Evolutionary conservation across 1,140 invertebrate species (phyloP).

Genomic region (Musca vetustissima): DNA sequence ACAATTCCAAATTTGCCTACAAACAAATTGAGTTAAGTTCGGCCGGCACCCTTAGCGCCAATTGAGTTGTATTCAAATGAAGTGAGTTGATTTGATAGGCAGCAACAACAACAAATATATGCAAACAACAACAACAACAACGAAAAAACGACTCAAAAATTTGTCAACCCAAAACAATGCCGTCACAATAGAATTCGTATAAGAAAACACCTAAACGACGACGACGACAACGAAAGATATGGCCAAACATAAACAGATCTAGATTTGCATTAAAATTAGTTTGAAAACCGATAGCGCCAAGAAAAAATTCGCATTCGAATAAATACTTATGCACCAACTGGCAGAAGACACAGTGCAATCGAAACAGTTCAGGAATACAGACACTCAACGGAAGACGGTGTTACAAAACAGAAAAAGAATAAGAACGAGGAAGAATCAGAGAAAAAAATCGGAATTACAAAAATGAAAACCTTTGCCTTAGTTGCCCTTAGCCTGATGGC

Average conservation of each 20-base stretch:
- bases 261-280: conserved; percentile 18
- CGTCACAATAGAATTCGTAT: background rate
- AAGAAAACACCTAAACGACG: no score
- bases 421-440: background rate
- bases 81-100: background rate
- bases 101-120: background rate
- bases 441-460: background rate
- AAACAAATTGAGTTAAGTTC: no score
- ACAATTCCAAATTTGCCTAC: no score
- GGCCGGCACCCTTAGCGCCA: no score
- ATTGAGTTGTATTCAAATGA: no score
- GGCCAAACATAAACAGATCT: background rate
- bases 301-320: conserved; percentile 8
- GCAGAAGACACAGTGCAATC: background rate
- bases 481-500: conserved; percentile 30
- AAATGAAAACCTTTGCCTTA: conserved; percentile 18
- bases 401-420: background rate
- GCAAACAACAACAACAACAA: background rate
- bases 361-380: conserved; percentile 8
- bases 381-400: background rate
- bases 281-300: background rate
- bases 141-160: conserved; percentile 7
- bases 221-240: no score
- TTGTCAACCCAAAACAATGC: conserved; percentile 3
- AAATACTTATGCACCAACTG: background rate